A percentile compares a stretch with the other conserved stretches of the same genome.
phyloP scores from a whole-genome alignment of 2,113 vertebrate genomes.

The Pteronura brasiliensis region DNA sequence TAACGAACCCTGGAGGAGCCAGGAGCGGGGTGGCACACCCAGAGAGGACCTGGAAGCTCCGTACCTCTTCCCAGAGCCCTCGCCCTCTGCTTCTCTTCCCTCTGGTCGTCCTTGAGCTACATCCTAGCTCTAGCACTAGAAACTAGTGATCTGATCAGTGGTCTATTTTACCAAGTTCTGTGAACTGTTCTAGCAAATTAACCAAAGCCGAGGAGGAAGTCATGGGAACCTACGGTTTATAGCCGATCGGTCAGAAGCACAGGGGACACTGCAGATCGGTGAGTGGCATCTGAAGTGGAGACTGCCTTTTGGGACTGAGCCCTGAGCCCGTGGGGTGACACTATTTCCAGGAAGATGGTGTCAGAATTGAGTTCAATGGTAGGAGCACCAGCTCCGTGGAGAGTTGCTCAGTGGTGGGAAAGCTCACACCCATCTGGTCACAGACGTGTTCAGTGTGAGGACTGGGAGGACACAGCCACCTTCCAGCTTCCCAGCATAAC shows the following conservation, averaged over 20 bases:
- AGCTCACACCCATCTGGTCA: neutral
- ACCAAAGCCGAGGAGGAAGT: neutral
- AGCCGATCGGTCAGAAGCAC: neutral
- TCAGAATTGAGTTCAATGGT: neutral
- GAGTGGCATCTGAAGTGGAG: neutral
- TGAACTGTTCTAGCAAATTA: neutral
- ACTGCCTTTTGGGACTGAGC: neutral
- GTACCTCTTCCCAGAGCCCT: neutral
- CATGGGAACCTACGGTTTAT: neutral
- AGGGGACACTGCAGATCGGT: neutral
- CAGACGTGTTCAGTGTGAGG: neutral
- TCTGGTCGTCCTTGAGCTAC: neutral
- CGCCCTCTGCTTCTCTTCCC: fast-evolving
- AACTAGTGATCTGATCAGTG: neutral
- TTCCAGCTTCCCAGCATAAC: neutral
- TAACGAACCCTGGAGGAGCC: neutral
- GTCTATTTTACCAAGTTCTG: neutral
- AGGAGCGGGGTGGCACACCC: neutral
- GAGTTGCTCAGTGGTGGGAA: neutral
- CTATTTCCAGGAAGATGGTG: neutral
- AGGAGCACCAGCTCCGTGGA: neutral
- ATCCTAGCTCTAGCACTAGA: neutral
- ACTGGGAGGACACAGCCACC: fast-evolving
- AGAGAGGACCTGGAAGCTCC: neutral
- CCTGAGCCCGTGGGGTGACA: too few relatives aligned